These are phyloP conservation scores for Dolomedes plantarius DNA, from an alignment of 2,888 invertebrate species.

Conservation along the genomic window DNA sequence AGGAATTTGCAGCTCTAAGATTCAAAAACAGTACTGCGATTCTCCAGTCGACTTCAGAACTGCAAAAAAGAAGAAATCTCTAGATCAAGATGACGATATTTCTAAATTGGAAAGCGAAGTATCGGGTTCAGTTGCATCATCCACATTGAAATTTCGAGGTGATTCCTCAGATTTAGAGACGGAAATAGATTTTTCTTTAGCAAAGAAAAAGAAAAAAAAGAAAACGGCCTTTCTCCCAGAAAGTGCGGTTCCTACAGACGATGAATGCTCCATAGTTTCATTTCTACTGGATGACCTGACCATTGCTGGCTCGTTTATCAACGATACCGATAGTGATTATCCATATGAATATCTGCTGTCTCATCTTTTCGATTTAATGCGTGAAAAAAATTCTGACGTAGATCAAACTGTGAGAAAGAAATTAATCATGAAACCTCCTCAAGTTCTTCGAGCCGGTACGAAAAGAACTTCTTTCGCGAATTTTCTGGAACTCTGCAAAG, in stretches of 20 bases:
- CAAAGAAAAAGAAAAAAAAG: slow-evolving; percentile 1
- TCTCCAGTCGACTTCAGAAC: too few relatives aligned
- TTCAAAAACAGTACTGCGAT: too few relatives aligned
- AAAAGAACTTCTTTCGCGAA: slow-evolving; percentile 99
- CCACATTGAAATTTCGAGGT: too few relatives aligned
- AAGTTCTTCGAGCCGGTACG: slow-evolving; percentile 95
- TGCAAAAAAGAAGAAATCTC: too few relatives aligned
- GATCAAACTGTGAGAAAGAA: slow-evolving; percentile 98
- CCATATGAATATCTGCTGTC: slow-evolving; percentile 82
- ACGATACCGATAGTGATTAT: slow-evolving; percentile 10
- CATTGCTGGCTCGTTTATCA: neutral
- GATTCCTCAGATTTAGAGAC: neutral
- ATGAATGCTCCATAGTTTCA: neutral
- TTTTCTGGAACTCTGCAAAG: slow-evolving; percentile 90
- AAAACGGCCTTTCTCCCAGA: neutral
- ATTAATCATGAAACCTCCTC: slow-evolving; percentile 99
- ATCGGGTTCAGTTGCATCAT: too few relatives aligned
- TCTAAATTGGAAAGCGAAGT: too few relatives aligned
- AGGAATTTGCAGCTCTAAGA: too few relatives aligned
- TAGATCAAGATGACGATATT: too few relatives aligned
- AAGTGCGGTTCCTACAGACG: neutral
- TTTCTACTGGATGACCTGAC: neutral
- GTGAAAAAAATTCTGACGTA: slow-evolving; percentile 99
- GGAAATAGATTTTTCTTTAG: neutral
- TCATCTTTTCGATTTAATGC: slow-evolving; percentile 97